phyloP scores from a whole-genome alignment of 2,888 invertebrate species.

The Drosophila austrosaltans region DNA sequence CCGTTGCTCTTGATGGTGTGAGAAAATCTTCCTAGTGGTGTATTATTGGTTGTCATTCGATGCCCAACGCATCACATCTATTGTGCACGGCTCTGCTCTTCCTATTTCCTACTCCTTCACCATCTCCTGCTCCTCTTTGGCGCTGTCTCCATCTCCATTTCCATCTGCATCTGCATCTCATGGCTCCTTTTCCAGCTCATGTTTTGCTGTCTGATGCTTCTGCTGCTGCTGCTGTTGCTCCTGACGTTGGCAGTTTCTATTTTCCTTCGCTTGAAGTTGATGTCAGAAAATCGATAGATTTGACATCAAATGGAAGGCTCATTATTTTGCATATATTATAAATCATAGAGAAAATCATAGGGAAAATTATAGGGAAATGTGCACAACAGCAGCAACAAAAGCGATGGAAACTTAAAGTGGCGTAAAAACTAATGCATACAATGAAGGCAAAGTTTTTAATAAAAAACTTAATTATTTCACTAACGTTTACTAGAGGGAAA shows the following conservation, averaged over 20 bases:
- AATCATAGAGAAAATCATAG: constrained; percentile 40
- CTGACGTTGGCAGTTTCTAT: constrained; percentile 42
- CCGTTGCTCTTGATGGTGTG: background rate
- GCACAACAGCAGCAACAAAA: background rate
- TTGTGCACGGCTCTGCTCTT: constrained; percentile 37
- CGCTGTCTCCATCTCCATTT: background rate
- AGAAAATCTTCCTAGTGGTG: background rate
- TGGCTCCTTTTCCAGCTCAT: constrained; percentile 20
- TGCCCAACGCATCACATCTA: constrained; percentile 36
- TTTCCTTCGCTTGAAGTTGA: constrained; percentile 34
- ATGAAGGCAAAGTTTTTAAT: background rate
- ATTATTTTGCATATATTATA: constrained; percentile 65
- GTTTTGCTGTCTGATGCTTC: constrained; percentile 23
- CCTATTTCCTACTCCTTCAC: background rate
- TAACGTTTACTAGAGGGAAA: background rate
- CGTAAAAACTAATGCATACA: constrained; percentile 14
- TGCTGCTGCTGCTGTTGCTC: constrained; percentile 10
- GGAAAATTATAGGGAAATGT: constrained; percentile 23
- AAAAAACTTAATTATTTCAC: background rate
- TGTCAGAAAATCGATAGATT: constrained; percentile 72
- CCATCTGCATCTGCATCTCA: constrained; percentile 3
- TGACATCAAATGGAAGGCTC: constrained; percentile 63
- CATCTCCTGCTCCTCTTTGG: background rate
- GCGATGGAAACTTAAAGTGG: constrained; percentile 6
- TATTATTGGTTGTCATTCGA: constrained; percentile 38